These are phyloP conservation scores for Ariopsis seemanni DNA, from an alignment of 2,113 vertebrate species.

Conservation along the genomic window DNA sequence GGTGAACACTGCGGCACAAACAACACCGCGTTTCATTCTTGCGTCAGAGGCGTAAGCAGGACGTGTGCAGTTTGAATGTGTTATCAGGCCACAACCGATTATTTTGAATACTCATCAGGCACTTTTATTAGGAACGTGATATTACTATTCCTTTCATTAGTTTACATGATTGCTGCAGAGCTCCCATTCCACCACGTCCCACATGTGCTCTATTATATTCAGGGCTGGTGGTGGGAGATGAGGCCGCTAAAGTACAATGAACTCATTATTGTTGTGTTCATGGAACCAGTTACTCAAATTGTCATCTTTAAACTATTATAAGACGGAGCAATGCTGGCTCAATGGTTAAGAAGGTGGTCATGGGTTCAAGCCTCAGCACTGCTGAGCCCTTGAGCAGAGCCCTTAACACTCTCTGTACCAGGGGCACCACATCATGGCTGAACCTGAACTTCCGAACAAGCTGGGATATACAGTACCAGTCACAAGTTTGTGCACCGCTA, in stretches of 20 bases:
- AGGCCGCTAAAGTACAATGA: background rate
- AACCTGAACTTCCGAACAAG: too few species aligned
- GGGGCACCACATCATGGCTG: too few species aligned
- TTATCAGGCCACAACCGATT: background rate
- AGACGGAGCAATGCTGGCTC: too few species aligned
- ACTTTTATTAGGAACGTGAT: background rate
- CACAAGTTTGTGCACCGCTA: too few species aligned
- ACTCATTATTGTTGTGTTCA: background rate
- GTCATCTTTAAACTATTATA: too few species aligned
- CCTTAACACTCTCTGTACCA: too few species aligned
- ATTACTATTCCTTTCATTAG: too few species aligned
- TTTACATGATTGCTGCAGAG: too few species aligned
- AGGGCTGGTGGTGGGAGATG: background rate
- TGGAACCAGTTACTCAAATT: background rate
- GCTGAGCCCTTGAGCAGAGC: too few species aligned
- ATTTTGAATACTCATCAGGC: background rate
- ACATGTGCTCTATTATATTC: background rate
- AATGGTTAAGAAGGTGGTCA: too few species aligned
- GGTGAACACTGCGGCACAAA: slow-evolving; percentile 68
- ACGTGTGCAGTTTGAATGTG: background rate
- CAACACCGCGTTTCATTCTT: background rate
- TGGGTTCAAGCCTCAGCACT: too few species aligned
- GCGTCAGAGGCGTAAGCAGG: background rate
- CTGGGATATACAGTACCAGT: too few species aligned
- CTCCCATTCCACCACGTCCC: background rate